Percentiles rank a stretch among this genome's conserved stretches.
Evolutionary conservation across 2,888 invertebrate species (phyloP).

Genomic region (Dasysyrphus tricinctus): DNA sequence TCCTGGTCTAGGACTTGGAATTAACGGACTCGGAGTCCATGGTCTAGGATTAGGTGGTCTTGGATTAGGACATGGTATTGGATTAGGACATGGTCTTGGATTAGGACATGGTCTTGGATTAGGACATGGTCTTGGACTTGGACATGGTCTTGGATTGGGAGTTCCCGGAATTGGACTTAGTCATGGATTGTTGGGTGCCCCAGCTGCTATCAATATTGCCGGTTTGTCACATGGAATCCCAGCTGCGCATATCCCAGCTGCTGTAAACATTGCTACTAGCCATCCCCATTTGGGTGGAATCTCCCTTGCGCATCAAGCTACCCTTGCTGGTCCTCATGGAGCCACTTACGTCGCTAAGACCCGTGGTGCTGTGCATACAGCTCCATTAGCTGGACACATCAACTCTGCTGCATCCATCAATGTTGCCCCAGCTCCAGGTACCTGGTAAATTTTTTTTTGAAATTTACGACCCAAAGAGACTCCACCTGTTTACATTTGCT

Average conservation of each 20-base stretch:
- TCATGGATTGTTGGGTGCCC: conserved; percentile 45
- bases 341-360: conserved; percentile 81
- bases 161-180: conserved; percentile 17
- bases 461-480: conserved; percentile 49
- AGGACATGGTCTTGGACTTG: conserved; percentile 7
- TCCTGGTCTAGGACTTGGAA: conserved; percentile 60
- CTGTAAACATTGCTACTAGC: conserved; percentile 71
- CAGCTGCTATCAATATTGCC: conserved; percentile 35
- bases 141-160: conserved; percentile 28
- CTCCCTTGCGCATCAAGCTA: conserved; percentile 80
- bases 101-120: conserved; percentile 35
- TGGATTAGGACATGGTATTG: conserved; percentile 40
- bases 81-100: conserved; percentile 43
- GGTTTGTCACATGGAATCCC: conserved; percentile 21
- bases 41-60: conserved; percentile 22
- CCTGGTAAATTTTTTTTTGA: conserved; percentile 61
- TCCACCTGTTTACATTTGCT: conserved; percentile 18
- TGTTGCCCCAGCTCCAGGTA: conserved; percentile 81
- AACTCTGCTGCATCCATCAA: conserved; percentile 80
- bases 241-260: conserved; percentile 64
- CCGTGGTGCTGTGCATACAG: conserved; percentile 81
- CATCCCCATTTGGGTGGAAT: conserved; percentile 41
- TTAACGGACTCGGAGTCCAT: conserved; percentile 22
- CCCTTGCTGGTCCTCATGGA: conserved; percentile 80
- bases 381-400: conserved; percentile 80